phyloP scores from a whole-genome alignment of 2,113 vertebrate genomes.

The Gavialis gangeticus region DNA sequence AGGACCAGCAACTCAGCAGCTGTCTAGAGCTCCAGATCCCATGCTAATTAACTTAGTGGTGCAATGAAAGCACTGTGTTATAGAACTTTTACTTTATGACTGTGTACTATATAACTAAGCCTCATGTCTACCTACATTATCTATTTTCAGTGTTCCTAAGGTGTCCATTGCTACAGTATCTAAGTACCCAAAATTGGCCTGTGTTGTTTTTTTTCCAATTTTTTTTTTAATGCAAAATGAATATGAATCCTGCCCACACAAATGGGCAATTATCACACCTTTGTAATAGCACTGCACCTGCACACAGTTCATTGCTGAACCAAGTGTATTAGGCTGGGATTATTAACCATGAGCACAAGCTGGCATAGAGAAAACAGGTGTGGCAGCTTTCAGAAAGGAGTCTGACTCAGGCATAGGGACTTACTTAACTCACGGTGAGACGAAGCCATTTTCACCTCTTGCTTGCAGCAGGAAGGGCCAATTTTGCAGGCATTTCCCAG shows the following conservation, averaged over 20 bases:
- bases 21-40: background rate
- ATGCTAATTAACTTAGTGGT: background rate
- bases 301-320: background rate
- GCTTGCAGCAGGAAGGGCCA: too few species aligned
- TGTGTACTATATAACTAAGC: too few species aligned
- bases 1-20: background rate
- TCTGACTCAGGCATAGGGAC: background rate
- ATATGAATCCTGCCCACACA: too few species aligned
- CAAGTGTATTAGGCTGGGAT: background rate
- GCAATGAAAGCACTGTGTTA: background rate
- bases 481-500: too few species aligned
- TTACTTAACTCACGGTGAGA: too few species aligned
- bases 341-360: background rate
- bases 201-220: background rate
- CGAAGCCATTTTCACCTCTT: too few species aligned
- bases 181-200: background rate
- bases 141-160: background rate
- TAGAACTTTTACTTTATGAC: background rate
- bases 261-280: background rate
- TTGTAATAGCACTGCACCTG: background rate
- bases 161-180: background rate
- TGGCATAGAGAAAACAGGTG: background rate
- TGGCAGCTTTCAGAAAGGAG: background rate
- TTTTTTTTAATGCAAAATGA: background rate
- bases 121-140: background rate